These are phyloP conservation scores for Drosophila macrospina DNA, from an alignment of 2,888 invertebrate species.

Conservation along the genomic window DNA sequence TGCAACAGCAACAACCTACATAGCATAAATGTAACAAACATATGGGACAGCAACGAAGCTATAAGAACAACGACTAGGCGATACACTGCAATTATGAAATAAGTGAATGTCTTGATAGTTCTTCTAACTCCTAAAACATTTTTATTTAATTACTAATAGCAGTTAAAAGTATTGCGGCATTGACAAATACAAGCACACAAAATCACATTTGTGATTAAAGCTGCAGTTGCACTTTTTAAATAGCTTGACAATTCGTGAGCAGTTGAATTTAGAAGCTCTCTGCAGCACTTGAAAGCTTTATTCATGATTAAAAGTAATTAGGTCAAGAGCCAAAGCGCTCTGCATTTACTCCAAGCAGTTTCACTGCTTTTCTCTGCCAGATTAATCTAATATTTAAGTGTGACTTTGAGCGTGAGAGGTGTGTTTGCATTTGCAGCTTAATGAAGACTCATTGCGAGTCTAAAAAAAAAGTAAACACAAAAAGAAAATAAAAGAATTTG, in stretches of 20 bases:
- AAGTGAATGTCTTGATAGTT: too few relatives aligned
- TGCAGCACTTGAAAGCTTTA: not conserved
- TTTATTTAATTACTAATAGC: too few relatives aligned
- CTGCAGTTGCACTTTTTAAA: not conserved
- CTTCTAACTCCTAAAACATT: too few relatives aligned
- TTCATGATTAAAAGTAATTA: not conserved
- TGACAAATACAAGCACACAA: too few relatives aligned
- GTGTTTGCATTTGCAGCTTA: conserved; percentile 23
- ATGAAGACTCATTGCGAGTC: conserved; percentile 44
- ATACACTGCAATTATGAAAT: conserved; percentile 1
- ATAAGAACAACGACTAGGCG: conserved; percentile 7
- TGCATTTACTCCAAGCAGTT: not conserved
- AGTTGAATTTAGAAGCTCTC: not conserved
- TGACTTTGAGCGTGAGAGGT: conserved; percentile 11
- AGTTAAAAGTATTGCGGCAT: too few relatives aligned
- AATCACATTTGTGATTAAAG: too few relatives aligned
- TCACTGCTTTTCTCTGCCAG: not conserved
- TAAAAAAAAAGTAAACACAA: too few relatives aligned
- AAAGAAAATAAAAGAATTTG: conserved; percentile 15
- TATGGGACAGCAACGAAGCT: conserved; percentile 40
- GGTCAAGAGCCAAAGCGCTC: not conserved
- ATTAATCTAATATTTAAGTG: conserved; percentile 14
- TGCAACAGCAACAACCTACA: conserved; percentile 32
- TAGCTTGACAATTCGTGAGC: not conserved
- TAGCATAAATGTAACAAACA: conserved; percentile 51